A percentile compares a stretch with the other conserved stretches of the same genome.
phyloP scores from a whole-genome alignment of 2,888 invertebrate species.

The Mesoligia furuncula region DNA sequence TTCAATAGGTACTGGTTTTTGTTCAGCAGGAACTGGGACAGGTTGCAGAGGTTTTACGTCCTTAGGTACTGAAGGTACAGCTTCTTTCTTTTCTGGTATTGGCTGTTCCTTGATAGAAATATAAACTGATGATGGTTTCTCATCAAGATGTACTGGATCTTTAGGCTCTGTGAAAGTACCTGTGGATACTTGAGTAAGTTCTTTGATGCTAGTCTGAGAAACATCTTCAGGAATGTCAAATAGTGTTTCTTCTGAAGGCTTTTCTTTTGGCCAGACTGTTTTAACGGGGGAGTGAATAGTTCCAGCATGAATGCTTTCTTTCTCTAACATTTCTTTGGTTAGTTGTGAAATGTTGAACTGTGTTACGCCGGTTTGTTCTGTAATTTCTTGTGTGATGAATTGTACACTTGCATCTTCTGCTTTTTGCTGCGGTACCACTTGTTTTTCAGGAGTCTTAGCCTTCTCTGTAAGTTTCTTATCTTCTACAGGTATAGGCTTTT shows the following conservation, averaged over 20 bases:
- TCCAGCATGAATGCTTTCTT: constrained; percentile 64
- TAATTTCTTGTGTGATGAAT: constrained; percentile 38
- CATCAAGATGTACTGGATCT: constrained; percentile 1
- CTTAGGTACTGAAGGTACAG: neutral
- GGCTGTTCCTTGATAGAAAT: constrained; percentile 49
- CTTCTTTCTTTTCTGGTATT: constrained; percentile 24
- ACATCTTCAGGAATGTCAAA: constrained; percentile 8
- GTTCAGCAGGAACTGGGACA: constrained; percentile 28
- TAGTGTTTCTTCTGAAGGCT: neutral
- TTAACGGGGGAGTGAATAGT: constrained; percentile 31
- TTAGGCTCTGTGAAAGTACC: constrained; percentile 29
- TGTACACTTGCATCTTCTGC: constrained; percentile 31
- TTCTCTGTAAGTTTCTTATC: constrained; percentile 20
- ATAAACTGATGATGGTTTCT: constrained; percentile 38
- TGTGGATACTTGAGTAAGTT: constrained; percentile 12
- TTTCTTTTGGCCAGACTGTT: constrained; percentile 23
- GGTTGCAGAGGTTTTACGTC: constrained; percentile 14
- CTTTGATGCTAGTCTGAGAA: constrained; percentile 19
- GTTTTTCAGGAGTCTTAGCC: constrained; percentile 18
- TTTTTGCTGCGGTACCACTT: constrained; percentile 2
- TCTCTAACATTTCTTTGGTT: constrained; percentile 69
- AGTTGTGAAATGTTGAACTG: constrained; percentile 60
- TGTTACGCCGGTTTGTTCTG: constrained; percentile 38
- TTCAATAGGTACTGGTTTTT: constrained; percentile 54
- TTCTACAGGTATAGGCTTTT: constrained; percentile 9